Percentiles rank a stretch among this genome's conserved stretches.
Evolutionary conservation across 2,113 vertebrate species (phyloP).

Genomic region (Tragelaphus strepsiceros): DNA sequence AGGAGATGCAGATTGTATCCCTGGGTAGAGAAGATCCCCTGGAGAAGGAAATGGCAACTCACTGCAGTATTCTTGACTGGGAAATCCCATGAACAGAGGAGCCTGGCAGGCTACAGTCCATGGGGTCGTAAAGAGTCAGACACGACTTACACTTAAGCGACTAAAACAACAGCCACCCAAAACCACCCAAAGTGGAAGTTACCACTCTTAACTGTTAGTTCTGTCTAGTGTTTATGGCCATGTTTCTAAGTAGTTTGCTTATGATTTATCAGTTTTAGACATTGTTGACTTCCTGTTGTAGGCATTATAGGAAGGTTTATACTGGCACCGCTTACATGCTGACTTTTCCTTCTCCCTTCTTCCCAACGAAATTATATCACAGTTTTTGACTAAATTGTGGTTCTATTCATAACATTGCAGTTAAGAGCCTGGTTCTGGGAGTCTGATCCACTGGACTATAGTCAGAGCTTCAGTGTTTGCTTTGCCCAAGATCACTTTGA

Average conservation of each 20-base stretch:
- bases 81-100: background rate
- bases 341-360: background rate
- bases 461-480: background rate
- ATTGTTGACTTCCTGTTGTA: background rate
- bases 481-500: background rate
- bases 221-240: background rate
- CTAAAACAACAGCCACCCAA: background rate
- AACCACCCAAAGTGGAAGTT: background rate
- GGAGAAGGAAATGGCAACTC: background rate
- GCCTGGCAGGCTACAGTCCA: background rate
- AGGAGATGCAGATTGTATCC: background rate
- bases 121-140: background rate
- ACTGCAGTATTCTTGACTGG: background rate
- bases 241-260: conserved; percentile 10
- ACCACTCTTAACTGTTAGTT: background rate
- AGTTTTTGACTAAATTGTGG: background rate
- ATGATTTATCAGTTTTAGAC: background rate
- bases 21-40: background rate
- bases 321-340: background rate
- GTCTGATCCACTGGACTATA: background rate
- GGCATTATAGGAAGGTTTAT: conserved; percentile 6
- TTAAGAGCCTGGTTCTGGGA: background rate
- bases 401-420: background rate
- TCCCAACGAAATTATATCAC: background rate
- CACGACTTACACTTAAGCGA: background rate